Evolutionary conservation across 2,888 invertebrate genomes (phyloP), one percentile per base, ranked within the genome.

Genomic region (Noctua comes): DNA sequence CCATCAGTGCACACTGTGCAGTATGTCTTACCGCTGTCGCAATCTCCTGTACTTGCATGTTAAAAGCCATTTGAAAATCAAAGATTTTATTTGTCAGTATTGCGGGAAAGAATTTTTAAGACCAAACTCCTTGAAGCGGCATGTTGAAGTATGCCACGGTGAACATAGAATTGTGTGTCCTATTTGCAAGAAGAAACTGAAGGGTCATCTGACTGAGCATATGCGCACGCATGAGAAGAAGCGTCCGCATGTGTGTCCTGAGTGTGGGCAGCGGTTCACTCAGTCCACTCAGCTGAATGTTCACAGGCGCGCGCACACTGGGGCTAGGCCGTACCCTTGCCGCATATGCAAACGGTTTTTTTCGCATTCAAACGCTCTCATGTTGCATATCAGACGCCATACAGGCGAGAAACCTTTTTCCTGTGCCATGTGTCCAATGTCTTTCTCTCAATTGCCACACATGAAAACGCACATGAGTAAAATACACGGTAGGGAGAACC

Each of bases 401-500:
- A 98, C 98, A 0, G 99, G 99, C 0, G 99, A 99, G 92, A 98
- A 98, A 89, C 99, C 99, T 0, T 98, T 98, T 92, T 97, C 91
- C 31, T 98, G 98, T 91, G 96, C 97, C 24, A 95, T 98, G 88
- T 98, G 98, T 90, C 97, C 97, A 59, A 97, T 98, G 59, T 97
- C 98, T 1, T 98, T 98, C 93, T 98, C 98, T 0, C 99, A 99
- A 92, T 94, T 99, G 77, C 98, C 99, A 0, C 99, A 99, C 91
- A 97, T 99, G 94, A 99, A 99, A 94, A 98, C 98, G 82, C 99
- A 99, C 93, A 98, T 99, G 98, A 97, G 97, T 82, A 98, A 98
- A 90, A 98, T 99, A 76, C 99, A 99, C 93, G 98, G 98, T 51
- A 97, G 98, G 86, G 97, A 97, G 82, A 98, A 98, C 86, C 98